Conservation (phyloP, 2,113 vertebrate species). For the Nycticryphes semicollaris region DNA sequence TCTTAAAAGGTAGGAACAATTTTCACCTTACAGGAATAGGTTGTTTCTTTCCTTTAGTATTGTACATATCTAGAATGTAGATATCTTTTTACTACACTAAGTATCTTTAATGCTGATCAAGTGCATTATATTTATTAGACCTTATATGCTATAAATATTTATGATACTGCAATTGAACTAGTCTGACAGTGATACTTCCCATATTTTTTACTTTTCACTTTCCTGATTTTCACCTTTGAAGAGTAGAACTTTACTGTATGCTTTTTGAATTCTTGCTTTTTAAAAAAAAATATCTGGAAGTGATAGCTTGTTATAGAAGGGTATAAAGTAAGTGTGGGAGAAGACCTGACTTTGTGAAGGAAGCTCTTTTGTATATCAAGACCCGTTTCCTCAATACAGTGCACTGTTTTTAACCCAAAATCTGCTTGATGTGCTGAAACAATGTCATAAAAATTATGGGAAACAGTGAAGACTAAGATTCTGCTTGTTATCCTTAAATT, state of each 20-base stretch:
- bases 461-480: not conserved
- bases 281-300: not conserved
- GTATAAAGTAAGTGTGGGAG: not conserved
- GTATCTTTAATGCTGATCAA: not conserved
- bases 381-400: not conserved
- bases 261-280: not conserved
- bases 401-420: not conserved
- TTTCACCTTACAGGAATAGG: not conserved
- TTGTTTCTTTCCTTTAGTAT: not conserved
- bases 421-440: not conserved
- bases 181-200: not conserved
- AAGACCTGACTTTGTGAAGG: not conserved
- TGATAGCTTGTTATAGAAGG: not conserved
- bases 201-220: not conserved
- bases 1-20: not conserved
- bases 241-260: not conserved
- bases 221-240: too few relatives aligned
- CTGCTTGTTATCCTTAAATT: not conserved
- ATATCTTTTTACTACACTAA: not conserved
- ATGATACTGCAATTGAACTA: not conserved
- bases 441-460: not conserved
- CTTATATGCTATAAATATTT: not conserved
- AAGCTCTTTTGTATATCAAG: not conserved
- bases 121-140: not conserved
- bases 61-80: not conserved